Evolutionary conservation across 2,888 invertebrate genomes (phyloP).

Genomic region (Sisyra nigra): DNA sequence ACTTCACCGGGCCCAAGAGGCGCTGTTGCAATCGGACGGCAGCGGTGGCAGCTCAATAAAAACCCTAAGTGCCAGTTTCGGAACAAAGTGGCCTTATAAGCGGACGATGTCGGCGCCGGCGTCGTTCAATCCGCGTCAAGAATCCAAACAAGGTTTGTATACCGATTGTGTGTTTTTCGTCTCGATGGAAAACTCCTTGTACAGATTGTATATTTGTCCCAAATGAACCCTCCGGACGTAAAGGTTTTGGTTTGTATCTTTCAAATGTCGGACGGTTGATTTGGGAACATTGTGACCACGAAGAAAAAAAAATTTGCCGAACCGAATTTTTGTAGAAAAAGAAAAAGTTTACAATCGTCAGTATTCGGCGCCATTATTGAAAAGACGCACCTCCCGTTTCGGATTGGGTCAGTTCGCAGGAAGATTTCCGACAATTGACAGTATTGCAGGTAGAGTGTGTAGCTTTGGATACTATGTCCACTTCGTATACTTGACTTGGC

Average conservation of each 20-base stretch:
- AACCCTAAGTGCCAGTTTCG: constrained; percentile 75
- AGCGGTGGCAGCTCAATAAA: constrained; percentile 42
- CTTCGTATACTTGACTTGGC: no score
- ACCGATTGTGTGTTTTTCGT: neutral
- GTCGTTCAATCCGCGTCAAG: constrained; percentile 58
- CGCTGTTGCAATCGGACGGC: constrained; percentile 58
- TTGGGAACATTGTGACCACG: neutral
- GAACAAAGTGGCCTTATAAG: constrained; percentile 90
- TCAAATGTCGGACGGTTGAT: neutral
- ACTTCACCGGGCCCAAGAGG: constrained; percentile 76
- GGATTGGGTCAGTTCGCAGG: constrained; percentile 62
- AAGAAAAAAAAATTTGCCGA: neutral
- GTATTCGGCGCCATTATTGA: constrained; percentile 88
- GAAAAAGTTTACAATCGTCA: constrained; percentile 82
- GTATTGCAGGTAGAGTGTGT: constrained; percentile 36
- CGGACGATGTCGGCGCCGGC: constrained; percentile 88
- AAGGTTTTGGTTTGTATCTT: neutral
- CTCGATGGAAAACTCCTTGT: no score
- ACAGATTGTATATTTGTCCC: no score
- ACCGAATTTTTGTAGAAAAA: constrained; percentile 36
- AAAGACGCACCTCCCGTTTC: constrained; percentile 82
- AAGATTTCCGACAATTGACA: constrained; percentile 35
- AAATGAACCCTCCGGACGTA: no score
- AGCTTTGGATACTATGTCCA: constrained; percentile 21
- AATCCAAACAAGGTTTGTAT: constrained; percentile 45